Evolutionary conservation across 1,140 invertebrate species (phyloP).

Genomic region (Bombus huntii): DNA sequence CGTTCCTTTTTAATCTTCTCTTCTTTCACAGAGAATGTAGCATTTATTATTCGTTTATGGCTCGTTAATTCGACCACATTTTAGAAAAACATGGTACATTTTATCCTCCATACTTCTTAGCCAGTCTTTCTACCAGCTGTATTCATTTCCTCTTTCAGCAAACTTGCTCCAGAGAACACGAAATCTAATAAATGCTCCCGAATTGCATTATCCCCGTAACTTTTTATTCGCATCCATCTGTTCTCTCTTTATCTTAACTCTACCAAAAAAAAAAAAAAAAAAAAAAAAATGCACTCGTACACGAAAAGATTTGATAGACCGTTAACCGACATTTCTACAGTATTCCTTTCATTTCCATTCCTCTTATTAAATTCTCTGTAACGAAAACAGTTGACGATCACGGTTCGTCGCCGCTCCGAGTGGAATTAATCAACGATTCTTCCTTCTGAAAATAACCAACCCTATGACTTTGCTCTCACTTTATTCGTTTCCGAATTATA

Average conservation of each 20-base stretch:
- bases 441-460: not conserved
- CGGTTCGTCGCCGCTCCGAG: not conserved
- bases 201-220: not conserved
- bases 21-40: not conserved
- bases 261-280: not conserved
- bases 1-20: not conserved
- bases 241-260: too few relatives aligned
- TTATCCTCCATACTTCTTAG: not conserved
- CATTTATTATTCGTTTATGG: not conserved
- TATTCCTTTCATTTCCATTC: not conserved
- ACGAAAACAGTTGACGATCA: not conserved
- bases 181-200: not conserved
- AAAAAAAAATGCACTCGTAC: not conserved
- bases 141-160: not conserved
- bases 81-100: not conserved
- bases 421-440: not conserved
- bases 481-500: not conserved
- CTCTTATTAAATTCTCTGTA: not conserved
- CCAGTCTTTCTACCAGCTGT: too few relatives aligned
- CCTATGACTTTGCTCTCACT: not conserved
- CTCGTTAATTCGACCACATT: not conserved
- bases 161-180: not conserved
- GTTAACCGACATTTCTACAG: not conserved
- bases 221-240: not conserved
- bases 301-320: not conserved